A percentile compares a stretch with the other conserved stretches of the same genome.
Evolutionary conservation across 1,140 invertebrate species (phyloP).

Genomic region (Anastatus disparis): DNA sequence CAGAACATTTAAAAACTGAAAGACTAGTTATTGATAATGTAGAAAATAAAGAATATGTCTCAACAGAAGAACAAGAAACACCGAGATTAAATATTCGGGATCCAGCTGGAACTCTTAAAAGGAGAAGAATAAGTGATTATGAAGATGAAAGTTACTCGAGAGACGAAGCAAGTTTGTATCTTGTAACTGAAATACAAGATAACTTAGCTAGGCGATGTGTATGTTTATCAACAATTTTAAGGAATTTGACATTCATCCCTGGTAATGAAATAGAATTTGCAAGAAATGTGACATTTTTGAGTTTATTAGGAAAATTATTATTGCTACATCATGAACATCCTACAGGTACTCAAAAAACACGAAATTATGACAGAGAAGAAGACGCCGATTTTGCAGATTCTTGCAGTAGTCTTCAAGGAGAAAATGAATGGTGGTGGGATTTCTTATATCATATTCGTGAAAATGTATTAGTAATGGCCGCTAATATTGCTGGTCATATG

Average conservation of each 20-base stretch:
- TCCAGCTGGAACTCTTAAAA: slow-evolving; percentile 78
- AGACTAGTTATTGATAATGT: slow-evolving; percentile 15
- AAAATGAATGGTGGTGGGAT: slow-evolving; percentile 95
- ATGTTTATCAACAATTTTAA: slow-evolving; percentile 90
- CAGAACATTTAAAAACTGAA: neutral
- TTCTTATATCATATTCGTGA: slow-evolving; percentile 91
- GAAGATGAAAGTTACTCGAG: slow-evolving; percentile 93
- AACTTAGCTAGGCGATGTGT: slow-evolving; percentile 87
- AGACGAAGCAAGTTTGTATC: slow-evolving; percentile 88
- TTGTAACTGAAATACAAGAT: slow-evolving; percentile 88
- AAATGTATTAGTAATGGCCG: slow-evolving; percentile 91
- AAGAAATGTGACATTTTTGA: slow-evolving; percentile 87
- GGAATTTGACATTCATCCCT: slow-evolving; percentile 97
- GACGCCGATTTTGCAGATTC: slow-evolving; percentile 83
- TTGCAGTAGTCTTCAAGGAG: slow-evolving; percentile 80
- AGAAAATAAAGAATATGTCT: slow-evolving; percentile 13
- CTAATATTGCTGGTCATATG: slow-evolving; percentile 93
- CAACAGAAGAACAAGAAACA: slow-evolving; percentile 51
- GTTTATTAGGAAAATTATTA: slow-evolving; percentile 89
- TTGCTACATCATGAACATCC: slow-evolving; percentile 92
- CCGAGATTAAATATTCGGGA: slow-evolving; percentile 74
- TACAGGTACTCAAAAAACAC: slow-evolving; percentile 79
- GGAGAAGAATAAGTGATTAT: slow-evolving; percentile 81
- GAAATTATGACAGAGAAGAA: slow-evolving; percentile 88
- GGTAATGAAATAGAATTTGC: slow-evolving; percentile 95